Evolutionary conservation across 2,888 invertebrate genomes (phyloP).

Genomic region (Andricus quercusramuli): DNA sequence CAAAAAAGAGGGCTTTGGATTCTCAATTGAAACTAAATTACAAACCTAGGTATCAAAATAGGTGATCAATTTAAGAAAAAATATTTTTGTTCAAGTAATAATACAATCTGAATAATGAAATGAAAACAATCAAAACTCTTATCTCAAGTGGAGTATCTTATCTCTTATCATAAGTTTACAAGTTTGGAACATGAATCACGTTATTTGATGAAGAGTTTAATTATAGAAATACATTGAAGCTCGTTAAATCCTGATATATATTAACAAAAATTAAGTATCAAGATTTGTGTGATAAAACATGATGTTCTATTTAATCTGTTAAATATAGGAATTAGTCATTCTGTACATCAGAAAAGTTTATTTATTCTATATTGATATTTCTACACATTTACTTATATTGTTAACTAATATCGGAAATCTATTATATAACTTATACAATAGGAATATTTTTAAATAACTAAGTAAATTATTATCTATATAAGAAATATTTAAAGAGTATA

Average conservation of each 20-base stretch:
- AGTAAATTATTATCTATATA: too few species aligned
- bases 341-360: too few species aligned
- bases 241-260: background rate
- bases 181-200: background rate
- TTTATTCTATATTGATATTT: too few species aligned
- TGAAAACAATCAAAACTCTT: background rate
- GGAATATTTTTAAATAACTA: too few species aligned
- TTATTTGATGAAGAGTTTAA: background rate
- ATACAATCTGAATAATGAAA: background rate
- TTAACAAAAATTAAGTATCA: background rate
- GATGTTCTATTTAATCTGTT: too few species aligned
- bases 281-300: background rate
- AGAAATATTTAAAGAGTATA: too few species aligned
- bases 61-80: background rate
- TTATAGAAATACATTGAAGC: background rate
- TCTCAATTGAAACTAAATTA: background rate
- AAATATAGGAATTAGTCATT: too few species aligned
- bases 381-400: too few species aligned
- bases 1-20: conserved; percentile 2
- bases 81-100: background rate
- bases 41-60: background rate
- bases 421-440: too few species aligned
- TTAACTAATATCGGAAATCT: too few species aligned
- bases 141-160: background rate
- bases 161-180: too few species aligned